Evolutionary conservation across 2,888 invertebrate species (phyloP), one percentile per base, ranked within the genome.

Genomic region (Gymnoscelis rufifasciata): DNA sequence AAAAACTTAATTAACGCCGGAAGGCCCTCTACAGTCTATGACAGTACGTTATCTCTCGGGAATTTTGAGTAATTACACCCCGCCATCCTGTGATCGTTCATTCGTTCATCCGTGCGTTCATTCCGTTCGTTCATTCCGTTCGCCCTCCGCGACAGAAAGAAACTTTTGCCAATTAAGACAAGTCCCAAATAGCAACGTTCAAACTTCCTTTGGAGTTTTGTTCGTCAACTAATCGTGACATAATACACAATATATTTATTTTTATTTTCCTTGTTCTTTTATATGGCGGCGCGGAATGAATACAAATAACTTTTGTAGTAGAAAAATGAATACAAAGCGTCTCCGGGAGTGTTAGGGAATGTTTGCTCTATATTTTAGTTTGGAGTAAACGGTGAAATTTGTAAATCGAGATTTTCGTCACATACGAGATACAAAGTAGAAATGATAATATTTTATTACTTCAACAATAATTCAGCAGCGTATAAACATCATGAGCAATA

Each of bases 51-150:
- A 66, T 61, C 66, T 68, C 64, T 51, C 59, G 64, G 66, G 69
- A 66, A 68, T 71, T 70, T 72, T 71, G 68, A 72, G 71, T 75
- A 76, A 78, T 75, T 74, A 76, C 69, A 68, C 66, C 51, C 58
- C 55, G 52, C 53, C 59, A 56, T 60, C 62, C 67, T 75, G 66
- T 75, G 72, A 75, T 70, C 73, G 68, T 66, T 71, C 71, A 70
- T 60, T 62, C 76, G 67, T 71, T 72, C 75, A 66, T 59, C 62
- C 68, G 62, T 66, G 57, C 54, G 59, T 60, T 57, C 57, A 48
- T 49, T 49, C 47, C 61, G 51, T 66, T 68, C 69, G 54, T 59
- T 64, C 66, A 66, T 68, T 65, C 66, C 69, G 54, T 59, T 64
- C 66, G 68, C 68, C 66, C 66, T 62, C 40, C 64, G 41, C 41